Base-by-base conservation (phyloP, 2,888 invertebrate genomes). In the Onchidella celtica region DNA sequence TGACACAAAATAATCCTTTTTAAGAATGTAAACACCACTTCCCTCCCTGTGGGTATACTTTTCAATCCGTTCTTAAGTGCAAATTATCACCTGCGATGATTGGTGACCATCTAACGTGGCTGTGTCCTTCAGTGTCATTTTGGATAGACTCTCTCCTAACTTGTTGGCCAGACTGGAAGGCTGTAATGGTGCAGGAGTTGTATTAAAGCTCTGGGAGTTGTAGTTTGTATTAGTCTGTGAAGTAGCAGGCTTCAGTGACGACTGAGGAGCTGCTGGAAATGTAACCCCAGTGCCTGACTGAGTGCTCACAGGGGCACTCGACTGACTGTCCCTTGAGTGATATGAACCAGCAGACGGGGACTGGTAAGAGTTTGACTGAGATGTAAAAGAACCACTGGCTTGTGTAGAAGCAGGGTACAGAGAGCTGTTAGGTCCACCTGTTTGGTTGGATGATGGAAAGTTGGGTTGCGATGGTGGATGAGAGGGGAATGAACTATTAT, bases 121-220 rank as follows among this genome's bases (percentile, higher is more conserved):
- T 59, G 86, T 82, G 76, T 92, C 92, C 79, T 92, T 92, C 36
- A 92, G 87, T 9, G 88, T 82, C 88, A 92, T 89, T 83, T 92
- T 92, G 36, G 90, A 90, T 65, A 92, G 85, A 83, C 89, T 90
- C 79, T 92, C 92, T 74, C 88, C 87, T 24, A 92, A 84, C 86
- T 92, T 92, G 81, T 87, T 89, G 27, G 87, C 86, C 55, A 91
- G 83, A 3, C 90, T 86, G 32, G 90, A 88, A 21, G 88, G 86
- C 78, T 89, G 89, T 36, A 88, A 73, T 32, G 75, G 69, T n/a
- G 76, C 76, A n/a, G 79, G 69, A 29, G 70, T 36, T 3, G 79
- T 66, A 63, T 47, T 68, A 63, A 40, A 77, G 36, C 78, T 77
- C 82, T 90, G 90, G 63, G 88, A 86, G 82, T 85, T 88, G 85